These are phyloP conservation scores for Dusona sp. DNA, from an alignment of 2,888 invertebrate genomes.

Conservation along the genomic window DNA sequence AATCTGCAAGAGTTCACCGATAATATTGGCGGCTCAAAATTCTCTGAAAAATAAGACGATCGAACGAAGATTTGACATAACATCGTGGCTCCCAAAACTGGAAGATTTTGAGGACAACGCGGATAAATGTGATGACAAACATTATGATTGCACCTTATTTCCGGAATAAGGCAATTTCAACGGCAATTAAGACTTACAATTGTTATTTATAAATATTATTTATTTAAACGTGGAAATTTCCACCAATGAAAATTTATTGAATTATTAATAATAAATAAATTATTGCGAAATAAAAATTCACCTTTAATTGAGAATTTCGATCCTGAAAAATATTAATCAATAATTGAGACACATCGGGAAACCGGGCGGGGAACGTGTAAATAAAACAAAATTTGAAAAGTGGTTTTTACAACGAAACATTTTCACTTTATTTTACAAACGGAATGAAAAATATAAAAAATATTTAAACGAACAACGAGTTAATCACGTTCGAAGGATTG, in stretches of 20 bases:
- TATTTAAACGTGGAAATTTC: background rate
- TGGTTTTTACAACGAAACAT: slow-evolving; percentile 5
- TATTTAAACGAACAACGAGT: background rate
- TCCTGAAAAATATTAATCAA: background rate
- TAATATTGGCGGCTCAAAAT: slow-evolving; percentile 91
- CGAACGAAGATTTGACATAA: slow-evolving; percentile 78
- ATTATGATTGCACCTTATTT: slow-evolving; percentile 81
- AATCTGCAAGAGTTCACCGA: slow-evolving; percentile 91
- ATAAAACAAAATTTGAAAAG: background rate
- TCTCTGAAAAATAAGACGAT: slow-evolving; percentile 85
- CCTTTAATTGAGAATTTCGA: too few relatives aligned
- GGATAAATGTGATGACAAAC: slow-evolving; percentile 82
- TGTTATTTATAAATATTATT: background rate
- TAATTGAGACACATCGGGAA: background rate
- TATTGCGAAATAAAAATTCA: too few relatives aligned
- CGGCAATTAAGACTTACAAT: background rate
- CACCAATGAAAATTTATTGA: background rate
- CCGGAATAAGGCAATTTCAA: slow-evolving; percentile 59
- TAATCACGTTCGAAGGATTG: background rate
- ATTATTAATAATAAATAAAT: too few relatives aligned
- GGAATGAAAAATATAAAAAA: slow-evolving; percentile 15
- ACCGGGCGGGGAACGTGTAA: background rate
- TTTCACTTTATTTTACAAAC: slow-evolving; percentile 29
- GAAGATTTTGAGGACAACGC: slow-evolving; percentile 82
- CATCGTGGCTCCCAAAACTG: slow-evolving; percentile 81